Evolutionary conservation across 2,113 vertebrate genomes (phyloP).

Genomic region (Pseudopipra pipra): DNA sequence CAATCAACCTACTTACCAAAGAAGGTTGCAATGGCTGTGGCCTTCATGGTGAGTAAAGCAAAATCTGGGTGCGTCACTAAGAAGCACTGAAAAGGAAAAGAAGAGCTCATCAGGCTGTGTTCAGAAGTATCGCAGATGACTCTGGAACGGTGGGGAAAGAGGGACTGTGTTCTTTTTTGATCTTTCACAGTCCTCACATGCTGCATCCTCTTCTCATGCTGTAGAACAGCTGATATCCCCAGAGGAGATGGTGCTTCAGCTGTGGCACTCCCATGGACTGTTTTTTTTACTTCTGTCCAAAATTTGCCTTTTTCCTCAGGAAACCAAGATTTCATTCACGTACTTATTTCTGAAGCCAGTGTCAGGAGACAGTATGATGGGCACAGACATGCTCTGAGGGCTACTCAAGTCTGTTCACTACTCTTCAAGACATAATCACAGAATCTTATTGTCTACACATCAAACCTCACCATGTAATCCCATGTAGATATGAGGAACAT

Average conservation of each 20-base stretch:
- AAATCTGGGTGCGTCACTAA: slow-evolving; percentile 3
- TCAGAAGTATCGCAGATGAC: background rate
- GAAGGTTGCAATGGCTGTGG: slow-evolving; percentile 58
- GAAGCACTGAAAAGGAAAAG: slow-evolving; percentile 28
- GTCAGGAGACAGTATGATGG: background rate
- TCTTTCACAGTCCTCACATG: background rate
- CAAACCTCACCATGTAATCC: background rate
- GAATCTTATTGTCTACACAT: background rate
- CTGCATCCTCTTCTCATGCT: background rate
- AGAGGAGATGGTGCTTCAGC: background rate
- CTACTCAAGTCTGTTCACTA: background rate
- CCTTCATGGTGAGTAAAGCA: slow-evolving; percentile 72
- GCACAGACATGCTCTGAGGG: background rate
- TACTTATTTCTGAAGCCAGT: background rate
- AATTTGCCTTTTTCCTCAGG: background rate
- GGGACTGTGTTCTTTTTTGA: background rate
- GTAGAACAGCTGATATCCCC: background rate
- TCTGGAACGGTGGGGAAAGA: background rate
- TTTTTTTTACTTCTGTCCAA: background rate
- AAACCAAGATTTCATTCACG: background rate
- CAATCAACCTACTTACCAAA: slow-evolving; percentile 70
- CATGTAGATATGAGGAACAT: background rate
- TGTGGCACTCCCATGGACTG: background rate
- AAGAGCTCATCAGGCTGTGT: background rate
- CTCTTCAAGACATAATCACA: background rate